Evolutionary conservation across 2,888 invertebrate species (phyloP), one percentile per base, ranked within the genome.

Genomic region (Drosophila suboccidentalis): DNA sequence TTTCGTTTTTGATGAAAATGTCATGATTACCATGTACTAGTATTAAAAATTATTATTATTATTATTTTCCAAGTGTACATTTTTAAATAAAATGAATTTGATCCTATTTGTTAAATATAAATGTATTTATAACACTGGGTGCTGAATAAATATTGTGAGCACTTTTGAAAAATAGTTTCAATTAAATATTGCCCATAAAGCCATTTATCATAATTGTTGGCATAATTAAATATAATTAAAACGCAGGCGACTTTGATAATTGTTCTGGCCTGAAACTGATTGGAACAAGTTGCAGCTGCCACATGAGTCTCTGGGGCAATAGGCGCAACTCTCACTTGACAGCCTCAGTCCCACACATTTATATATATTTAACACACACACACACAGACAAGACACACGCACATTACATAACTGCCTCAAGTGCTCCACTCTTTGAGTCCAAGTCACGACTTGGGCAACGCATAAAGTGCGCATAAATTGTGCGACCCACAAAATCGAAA

Each of bases 391-490:
- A 57, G 43, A 19, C 46, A 29, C 41, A 70, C 71, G 60, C 63
- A 64, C 17, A 47, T 79, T 79, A 46, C 79, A 75, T 79, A 77
- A 77, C 79, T 34, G 39, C 58, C 58, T 46, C 26, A 19, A 64
- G 46, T 36, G 64, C 58, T 36, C 11, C 60, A 67, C 51, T 68
- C 49, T 65, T 43, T 29, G 57, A 44, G 74, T 73, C 79, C 70
- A 70, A 80, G 83, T 72, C 83, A 83, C 83, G 89, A 88, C 81
- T 80, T 78, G 80, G 61, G 70, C 63, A 68, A 86, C 80, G 83
- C 80, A 75, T 69, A 78, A 75, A 82, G 85, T 85, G 82, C 87
- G 82, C 82, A 82, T 88, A 83, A 83, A 83, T 83, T 88, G 89
- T 67, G 63, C 88, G 83, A 88, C 88, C 86, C 74, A 86, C 83